Evolutionary conservation across 2,888 invertebrate species (phyloP).

Genomic region (Cerceris ruficornis): DNA sequence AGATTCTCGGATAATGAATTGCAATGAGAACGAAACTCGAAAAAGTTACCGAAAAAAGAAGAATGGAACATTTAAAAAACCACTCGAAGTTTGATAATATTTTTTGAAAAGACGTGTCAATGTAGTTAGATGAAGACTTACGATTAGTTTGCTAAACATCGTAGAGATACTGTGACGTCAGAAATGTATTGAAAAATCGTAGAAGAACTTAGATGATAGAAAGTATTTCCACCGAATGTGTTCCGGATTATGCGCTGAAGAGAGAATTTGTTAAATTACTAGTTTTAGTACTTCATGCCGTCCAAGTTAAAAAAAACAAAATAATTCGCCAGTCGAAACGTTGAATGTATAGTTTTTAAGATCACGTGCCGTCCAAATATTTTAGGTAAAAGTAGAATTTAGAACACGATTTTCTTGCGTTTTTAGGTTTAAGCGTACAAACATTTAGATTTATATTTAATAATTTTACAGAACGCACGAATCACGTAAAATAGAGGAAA

Average conservation of each 20-base stretch:
- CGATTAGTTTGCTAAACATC: background rate
- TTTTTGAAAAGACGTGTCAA: no score
- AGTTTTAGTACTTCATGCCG: background rate
- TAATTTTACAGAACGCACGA: no score
- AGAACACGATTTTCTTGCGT: background rate
- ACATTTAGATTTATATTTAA: no score
- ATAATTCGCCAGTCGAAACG: slow-evolving; percentile 14
- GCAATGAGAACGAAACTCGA: slow-evolving; percentile 13
- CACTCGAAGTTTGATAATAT: background rate
- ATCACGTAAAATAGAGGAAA: no score
- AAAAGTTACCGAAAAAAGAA: background rate
- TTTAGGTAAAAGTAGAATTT: background rate
- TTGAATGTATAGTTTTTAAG: slow-evolving; percentile 29
- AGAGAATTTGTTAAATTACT: background rate
- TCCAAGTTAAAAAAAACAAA: background rate
- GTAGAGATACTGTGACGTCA: background rate
- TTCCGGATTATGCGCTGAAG: slow-evolving; percentile 49
- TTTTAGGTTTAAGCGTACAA: no score
- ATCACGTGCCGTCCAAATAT: slow-evolving; percentile 19
- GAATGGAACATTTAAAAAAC: background rate
- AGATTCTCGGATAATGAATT: slow-evolving; percentile 74
- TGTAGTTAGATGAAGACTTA: no score
- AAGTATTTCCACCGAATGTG: slow-evolving; percentile 48
- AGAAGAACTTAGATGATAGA: background rate
- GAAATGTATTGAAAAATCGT: background rate